phyloP scores from a whole-genome alignment of 92 coral and sea anemone genomes.

The Pocillopora grandis region DNA sequence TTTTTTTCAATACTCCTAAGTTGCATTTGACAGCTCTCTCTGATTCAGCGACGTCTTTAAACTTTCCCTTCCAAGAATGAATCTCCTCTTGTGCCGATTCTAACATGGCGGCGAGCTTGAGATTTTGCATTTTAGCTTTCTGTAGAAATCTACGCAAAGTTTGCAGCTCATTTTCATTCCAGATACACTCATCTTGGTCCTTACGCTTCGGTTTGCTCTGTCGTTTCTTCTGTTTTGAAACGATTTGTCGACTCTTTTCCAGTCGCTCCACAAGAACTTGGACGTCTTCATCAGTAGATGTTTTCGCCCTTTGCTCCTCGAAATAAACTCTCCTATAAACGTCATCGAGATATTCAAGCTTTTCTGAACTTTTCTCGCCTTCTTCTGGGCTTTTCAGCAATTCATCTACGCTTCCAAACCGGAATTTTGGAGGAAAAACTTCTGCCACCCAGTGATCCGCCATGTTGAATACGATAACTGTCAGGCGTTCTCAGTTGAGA shows the following conservation, averaged over 20 bases:
- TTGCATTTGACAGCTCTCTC: slow-evolving; percentile 39
- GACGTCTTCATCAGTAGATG: slow-evolving; percentile 3
- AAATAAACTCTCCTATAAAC: slow-evolving; percentile 45
- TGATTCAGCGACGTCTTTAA: slow-evolving; percentile 31
- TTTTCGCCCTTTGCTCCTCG: slow-evolving; percentile 23
- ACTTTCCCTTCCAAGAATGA: slow-evolving; percentile 56
- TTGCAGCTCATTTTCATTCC: slow-evolving; percentile 75
- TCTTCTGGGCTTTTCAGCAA: slow-evolving; percentile 37
- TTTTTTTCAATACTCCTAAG: slow-evolving; percentile 57
- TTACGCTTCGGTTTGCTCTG: neutral
- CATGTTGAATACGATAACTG: slow-evolving; percentile 50
- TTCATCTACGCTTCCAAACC: slow-evolving; percentile 61
- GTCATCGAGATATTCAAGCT: slow-evolving; percentile 11
- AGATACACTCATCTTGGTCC: slow-evolving; percentile 54
- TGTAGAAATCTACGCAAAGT: slow-evolving; percentile 77
- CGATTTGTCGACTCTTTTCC: neutral
- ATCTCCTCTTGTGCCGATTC: slow-evolving; percentile 68
- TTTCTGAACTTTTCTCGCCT: slow-evolving; percentile 15
- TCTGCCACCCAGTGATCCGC: slow-evolving; percentile 91
- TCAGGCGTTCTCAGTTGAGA: slow-evolving; percentile 5
- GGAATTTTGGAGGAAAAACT: slow-evolving; percentile 88
- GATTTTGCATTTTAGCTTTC: slow-evolving; percentile 83
- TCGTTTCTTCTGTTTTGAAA: neutral
- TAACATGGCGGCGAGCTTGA: slow-evolving; percentile 73
- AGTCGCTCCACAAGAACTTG: neutral